Evolutionary conservation across 2,888 invertebrate genomes (phyloP).

Genomic region (Ophioninae sp.): DNA sequence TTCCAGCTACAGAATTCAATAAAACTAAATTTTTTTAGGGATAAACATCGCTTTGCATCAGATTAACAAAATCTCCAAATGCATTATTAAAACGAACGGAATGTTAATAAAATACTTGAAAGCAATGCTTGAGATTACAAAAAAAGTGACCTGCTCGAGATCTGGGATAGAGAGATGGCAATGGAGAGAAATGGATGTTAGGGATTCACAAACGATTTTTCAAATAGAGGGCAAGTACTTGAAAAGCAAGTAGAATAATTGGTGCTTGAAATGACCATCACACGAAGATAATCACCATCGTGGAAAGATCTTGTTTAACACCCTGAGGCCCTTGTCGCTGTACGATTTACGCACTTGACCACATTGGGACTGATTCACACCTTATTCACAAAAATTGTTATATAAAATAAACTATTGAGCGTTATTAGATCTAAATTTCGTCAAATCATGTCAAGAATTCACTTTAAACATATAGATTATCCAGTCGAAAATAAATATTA

Average conservation of each 20-base stretch:
- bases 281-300: background rate
- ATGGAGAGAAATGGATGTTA: conserved; percentile 7
- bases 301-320: background rate
- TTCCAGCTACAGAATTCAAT: background rate
- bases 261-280: background rate
- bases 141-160: conserved; percentile 30
- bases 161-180: conserved; percentile 20
- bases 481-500: no score
- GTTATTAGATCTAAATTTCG: no score
- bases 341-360: no score
- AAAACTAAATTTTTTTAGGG: conserved; percentile 53
- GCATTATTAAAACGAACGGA: conserved; percentile 8
- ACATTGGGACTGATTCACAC: no score
- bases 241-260: background rate
- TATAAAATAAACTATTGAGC: no score
- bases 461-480: no score
- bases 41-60: conserved; percentile 11
- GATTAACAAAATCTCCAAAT: background rate
- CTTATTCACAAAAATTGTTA: no score
- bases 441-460: no score
- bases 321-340: background rate
- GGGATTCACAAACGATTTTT: conserved; percentile 2
- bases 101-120: conserved; percentile 25
- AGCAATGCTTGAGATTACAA: conserved; percentile 11
- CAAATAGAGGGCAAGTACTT: conserved; percentile 21